Evolutionary conservation across 2,113 vertebrate genomes (phyloP).

Genomic region (Phocoena sinus): DNA sequence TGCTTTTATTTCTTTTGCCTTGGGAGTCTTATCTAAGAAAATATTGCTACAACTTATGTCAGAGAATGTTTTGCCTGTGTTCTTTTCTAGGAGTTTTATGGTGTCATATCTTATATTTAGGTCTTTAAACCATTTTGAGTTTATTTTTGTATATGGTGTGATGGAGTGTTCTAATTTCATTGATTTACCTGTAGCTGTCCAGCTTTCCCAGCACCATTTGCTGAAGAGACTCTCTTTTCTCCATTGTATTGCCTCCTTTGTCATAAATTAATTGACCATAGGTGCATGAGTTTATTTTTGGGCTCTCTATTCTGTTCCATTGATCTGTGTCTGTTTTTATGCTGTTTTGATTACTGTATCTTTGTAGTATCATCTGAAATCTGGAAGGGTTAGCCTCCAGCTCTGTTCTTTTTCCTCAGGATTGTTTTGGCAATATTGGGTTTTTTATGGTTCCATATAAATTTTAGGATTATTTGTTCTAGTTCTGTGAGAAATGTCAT

Average conservation of each 20-base stretch:
- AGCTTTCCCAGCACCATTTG: not conserved
- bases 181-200: not conserved
- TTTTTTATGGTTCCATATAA: not conserved
- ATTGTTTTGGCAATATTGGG: not conserved
- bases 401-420: not conserved
- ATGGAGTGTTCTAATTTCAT: not conserved
- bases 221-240: not conserved
- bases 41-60: not conserved
- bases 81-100: not conserved
- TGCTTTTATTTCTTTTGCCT: not conserved
- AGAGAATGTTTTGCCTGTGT: not conserved
- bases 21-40: not conserved
- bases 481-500: not conserved
- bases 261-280: not conserved
- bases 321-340: not conserved
- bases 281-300: not conserved
- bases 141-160: not conserved
- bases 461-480: not conserved
- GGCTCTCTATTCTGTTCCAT: not conserved
- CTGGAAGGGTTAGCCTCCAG: not conserved
- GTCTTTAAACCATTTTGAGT: not conserved
- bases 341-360: not conserved
- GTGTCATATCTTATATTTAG: not conserved
- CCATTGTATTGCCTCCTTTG: not conserved
- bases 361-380: not conserved